Base-by-base conservation (phyloP, 2,888 invertebrate genomes). In the Orchestes rusci region DNA sequence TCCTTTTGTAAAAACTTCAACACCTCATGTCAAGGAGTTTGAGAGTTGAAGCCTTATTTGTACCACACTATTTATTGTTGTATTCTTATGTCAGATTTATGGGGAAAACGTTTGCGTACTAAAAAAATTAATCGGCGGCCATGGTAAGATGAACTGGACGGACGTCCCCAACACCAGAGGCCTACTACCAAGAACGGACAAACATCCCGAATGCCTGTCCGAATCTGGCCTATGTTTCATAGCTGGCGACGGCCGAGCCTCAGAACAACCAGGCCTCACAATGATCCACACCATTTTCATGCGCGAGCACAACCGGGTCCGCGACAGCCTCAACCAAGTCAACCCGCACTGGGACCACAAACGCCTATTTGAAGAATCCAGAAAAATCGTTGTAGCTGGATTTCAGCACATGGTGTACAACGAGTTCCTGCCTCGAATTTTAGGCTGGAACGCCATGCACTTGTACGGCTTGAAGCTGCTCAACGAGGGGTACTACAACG, bases 301-400 rank as follows among this genome's bases (percentile, higher is more conserved):
- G 57, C 76, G 94, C 8, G 92, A 93, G 57, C 94, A 95, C 70
- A 95, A 95, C 68, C 75, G 89, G 5, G 68, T 93, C 15, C 85
- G 87, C 16, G 85, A 85, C 46, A 82, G 81, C 0, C 71, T 95
- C 0, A 73, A 82, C 8, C 75, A 76, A 1, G 77, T 91, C 3
- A 94, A 94, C 70, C 88, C 88, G 0, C 89, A 91, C 56, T 94
- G 93, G 94, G 81, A 84, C 55, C 80, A 84, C 1, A 90, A 92
- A 44, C 79, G 82, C 39, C 67, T 91, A n/a, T 93, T 83, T 68
- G 84, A 89, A 54, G 81, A 89, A 56, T 73, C 85, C 0, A 73
- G 91, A 12, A 76, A 84, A 37, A 87, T 92, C 53, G 62, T 88
- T 31, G 75, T 81, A n/a, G 90, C 84, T 0, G 75, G 82, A 62